phyloP scores from a whole-genome alignment of 2,888 invertebrate species.

The Teinopalpus imperialis region DNA sequence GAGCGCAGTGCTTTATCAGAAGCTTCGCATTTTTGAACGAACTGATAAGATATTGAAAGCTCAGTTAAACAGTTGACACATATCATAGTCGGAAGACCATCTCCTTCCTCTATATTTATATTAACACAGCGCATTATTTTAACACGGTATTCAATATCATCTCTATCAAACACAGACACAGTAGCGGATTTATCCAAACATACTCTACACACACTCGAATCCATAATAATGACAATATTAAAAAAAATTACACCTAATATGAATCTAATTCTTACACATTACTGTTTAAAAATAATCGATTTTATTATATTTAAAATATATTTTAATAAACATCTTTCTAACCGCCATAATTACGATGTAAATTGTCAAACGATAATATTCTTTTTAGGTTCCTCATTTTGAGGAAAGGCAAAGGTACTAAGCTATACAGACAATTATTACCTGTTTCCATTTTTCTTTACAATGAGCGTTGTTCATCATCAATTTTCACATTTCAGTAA shows the following conservation, averaged over 20 bases:
- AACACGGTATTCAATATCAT: conserved; percentile 50
- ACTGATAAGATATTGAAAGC: conserved; percentile 52
- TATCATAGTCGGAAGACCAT: conserved; percentile 60
- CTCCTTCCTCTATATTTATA: conserved; percentile 53
- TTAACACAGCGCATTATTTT: conserved; percentile 62
- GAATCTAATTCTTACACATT: background rate
- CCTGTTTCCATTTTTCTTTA: too few species aligned
- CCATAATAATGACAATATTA: conserved; percentile 33
- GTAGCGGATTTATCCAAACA: conserved; percentile 58
- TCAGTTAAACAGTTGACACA: conserved; percentile 58
- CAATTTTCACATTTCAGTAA: too few species aligned
- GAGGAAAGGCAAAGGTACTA: too few species aligned
- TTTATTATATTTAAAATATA: background rate
- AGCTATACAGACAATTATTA: too few species aligned
- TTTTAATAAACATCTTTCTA: background rate
- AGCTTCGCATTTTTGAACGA: conserved; percentile 60
- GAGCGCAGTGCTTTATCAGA: conserved; percentile 58
- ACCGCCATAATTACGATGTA: too few species aligned
- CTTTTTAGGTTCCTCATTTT: too few species aligned
- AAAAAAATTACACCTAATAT: too few species aligned
- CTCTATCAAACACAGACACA: conserved; percentile 54
- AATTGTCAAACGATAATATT: too few species aligned
- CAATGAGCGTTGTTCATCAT: too few species aligned
- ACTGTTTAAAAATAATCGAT: background rate
- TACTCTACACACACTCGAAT: conserved; percentile 54